Evolutionary conservation across 2,113 vertebrate genomes (phyloP), one percentile per base, ranked within the genome.

Genomic region (Caranx ignobilis): DNA sequence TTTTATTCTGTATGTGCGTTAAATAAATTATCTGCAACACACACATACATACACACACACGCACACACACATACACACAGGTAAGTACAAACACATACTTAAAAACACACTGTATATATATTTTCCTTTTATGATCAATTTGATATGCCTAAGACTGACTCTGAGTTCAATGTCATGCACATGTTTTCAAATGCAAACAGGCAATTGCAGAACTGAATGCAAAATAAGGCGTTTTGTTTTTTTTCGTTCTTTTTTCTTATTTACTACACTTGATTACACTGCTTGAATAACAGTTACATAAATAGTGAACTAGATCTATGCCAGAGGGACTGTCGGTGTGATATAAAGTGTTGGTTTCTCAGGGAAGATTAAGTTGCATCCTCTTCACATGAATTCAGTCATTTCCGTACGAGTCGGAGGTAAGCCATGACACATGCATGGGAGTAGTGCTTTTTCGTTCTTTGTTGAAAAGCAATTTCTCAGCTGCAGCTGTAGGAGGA

Each of bases 1-100:
- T 91, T 92, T 92, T 90, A 93, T 93, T 93, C 74, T 74, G 62
- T 63, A 75, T 75, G 75, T 77, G 79, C 66, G 60, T 89, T 85
- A 80, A 88, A 92, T 93, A 89, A 90, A 87, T 89, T 87, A 91
- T 89, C 64, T 79, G 72, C 75, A 79, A 76, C 85, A 87, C 54
- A 85, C 48, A 48, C 61, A 70, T 69, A 75, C 78, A 77, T 9
- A 45, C 10, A 87, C 47, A 85, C 54, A 45, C 55, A 69, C 75
- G 71, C 75, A 81, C 13, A 77, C 31, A 70, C 55, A 76, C 72
- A 81, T 47, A 87, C 67, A 77, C 3, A 85, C 57, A 81, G 10
- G 79, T 37, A 70, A 66, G 84, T 83, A 88, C 84, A 91, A 87
- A 90, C 71, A 81, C 63, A 60, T 64, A 83, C 15, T 77, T 66